Conservation (phyloP, 2,888 invertebrate genomes). For the Limulus polyphemus region DNA sequence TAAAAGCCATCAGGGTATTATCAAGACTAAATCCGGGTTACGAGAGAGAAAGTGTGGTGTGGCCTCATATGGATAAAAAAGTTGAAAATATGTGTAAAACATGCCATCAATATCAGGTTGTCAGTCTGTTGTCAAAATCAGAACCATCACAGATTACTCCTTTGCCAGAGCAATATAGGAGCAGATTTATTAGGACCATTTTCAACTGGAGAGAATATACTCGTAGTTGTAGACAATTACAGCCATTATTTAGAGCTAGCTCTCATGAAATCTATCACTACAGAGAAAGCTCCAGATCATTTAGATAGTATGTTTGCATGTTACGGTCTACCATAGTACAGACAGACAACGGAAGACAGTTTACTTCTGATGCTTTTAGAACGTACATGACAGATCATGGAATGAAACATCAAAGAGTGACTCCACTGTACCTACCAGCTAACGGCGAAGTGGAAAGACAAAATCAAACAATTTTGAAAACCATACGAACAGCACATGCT, state of each 20-base stretch:
- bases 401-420: neutral
- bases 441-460: neutral
- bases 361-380: neutral
- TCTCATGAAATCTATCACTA: neutral
- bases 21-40: neutral
- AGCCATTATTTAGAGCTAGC: neutral
- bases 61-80: neutral
- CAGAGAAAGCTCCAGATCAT: neutral
- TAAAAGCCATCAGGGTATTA: too few relatives aligned
- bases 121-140: neutral
- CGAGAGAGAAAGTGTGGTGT: neutral
- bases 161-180: neutral
- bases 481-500: too few relatives aligned
- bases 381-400: neutral
- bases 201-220: neutral
- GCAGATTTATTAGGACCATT: neutral
- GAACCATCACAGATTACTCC: neutral
- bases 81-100: neutral
- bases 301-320: neutral
- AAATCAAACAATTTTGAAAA: neutral
- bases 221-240: too few relatives aligned
- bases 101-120: neutral
- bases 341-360: neutral
- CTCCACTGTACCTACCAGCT: neutral
- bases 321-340: neutral